phyloP scores from a whole-genome alignment of 2,113 vertebrate species.

The Conger conger region DNA sequence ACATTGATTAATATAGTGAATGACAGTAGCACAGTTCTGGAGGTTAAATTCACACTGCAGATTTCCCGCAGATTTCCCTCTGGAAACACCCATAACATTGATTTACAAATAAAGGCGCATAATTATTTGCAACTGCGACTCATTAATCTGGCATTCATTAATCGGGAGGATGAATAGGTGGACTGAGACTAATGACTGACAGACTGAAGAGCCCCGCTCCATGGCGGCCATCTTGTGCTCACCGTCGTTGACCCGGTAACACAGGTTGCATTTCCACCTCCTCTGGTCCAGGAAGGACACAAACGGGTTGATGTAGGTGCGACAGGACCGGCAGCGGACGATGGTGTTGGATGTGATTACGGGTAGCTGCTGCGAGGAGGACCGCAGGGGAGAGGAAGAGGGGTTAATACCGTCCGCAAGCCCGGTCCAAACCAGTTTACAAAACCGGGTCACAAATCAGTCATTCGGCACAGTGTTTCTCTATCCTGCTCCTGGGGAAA shows the following conservation, averaged over 20 bases:
- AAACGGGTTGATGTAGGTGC: constrained; percentile 97
- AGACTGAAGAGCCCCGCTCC: neutral
- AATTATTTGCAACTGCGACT: too few relatives aligned
- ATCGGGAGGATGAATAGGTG: too few relatives aligned
- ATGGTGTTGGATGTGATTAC: constrained; percentile 97
- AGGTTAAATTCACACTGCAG: too few relatives aligned
- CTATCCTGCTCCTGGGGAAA: too few relatives aligned
- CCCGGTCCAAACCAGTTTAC: neutral
- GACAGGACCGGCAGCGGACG: constrained; percentile 91
- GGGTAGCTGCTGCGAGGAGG: constrained; percentile 82
- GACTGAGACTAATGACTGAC: neutral
- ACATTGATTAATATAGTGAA: too few relatives aligned
- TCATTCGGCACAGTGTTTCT: too few relatives aligned
- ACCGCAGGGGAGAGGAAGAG: neutral
- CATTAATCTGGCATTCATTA: too few relatives aligned
- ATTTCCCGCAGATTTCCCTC: too few relatives aligned
- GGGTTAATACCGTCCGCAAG: neutral
- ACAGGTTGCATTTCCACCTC: constrained; percentile 96
- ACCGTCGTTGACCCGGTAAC: constrained; percentile 96
- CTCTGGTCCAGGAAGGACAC: constrained; percentile 96
- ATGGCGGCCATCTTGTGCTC: constrained; percentile 35
- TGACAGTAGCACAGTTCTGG: too few relatives aligned
- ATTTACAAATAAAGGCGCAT: too few relatives aligned
- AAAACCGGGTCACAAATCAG: too few relatives aligned
- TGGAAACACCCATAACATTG: too few relatives aligned